These are phyloP conservation scores for Cataglyphis rosenhaueri DNA, from an alignment of 2,888 invertebrate genomes.

Conservation along the genomic window DNA sequence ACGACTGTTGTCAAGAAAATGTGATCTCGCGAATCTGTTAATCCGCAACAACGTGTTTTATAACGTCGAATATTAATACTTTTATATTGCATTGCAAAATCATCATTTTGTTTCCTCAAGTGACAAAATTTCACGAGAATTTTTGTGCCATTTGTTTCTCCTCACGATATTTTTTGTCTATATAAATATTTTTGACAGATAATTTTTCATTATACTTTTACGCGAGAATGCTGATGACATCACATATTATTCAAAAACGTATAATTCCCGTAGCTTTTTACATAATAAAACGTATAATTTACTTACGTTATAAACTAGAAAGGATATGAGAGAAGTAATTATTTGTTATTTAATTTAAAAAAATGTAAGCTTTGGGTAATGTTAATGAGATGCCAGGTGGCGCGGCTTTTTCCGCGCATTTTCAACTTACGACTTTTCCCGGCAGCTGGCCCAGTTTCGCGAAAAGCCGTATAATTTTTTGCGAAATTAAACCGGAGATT, in stretches of 20 bases:
- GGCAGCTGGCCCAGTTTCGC: background rate
- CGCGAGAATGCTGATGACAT: background rate
- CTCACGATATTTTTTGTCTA: background rate
- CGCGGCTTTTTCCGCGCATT: background rate
- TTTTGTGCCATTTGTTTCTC: background rate
- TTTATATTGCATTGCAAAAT: slow-evolving; percentile 24
- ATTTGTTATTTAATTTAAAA: background rate
- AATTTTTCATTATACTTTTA: background rate
- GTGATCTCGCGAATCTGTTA: slow-evolving; percentile 32
- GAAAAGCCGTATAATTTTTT: slow-evolving; percentile 21
- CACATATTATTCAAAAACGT: background rate
- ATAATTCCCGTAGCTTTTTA: background rate
- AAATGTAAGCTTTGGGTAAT: background rate
- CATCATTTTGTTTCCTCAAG: background rate
- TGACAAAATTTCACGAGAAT: background rate
- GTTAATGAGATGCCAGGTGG: slow-evolving; percentile 3
- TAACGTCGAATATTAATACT: slow-evolving; percentile 3
- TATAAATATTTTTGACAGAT: background rate
- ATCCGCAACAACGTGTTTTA: slow-evolving; percentile 8
- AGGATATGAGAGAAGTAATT: background rate
- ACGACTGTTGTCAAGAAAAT: background rate
- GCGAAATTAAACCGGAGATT: slow-evolving; percentile 29
- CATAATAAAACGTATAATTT: background rate
- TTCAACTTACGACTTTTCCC: background rate
- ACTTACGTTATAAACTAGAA: background rate